Evolutionary conservation across 2,888 invertebrate genomes (phyloP).

Genomic region (Acleris sparsana): DNA sequence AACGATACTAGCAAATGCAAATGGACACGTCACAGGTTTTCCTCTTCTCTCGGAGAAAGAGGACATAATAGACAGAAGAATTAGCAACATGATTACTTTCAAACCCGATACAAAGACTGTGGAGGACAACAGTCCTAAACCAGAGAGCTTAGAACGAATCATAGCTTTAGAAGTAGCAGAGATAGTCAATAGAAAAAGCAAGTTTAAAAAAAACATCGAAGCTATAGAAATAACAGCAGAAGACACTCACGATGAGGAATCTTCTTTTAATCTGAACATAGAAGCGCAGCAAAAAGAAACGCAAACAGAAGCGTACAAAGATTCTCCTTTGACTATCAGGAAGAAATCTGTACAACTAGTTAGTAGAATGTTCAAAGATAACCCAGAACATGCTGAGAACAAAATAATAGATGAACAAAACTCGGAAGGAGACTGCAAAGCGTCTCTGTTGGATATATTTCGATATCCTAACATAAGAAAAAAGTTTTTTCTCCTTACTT

Average conservation of each 20-base stretch:
- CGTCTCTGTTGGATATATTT: constrained; percentile 85
- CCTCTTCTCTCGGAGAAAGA: constrained; percentile 49
- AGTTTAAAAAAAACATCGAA: constrained; percentile 44
- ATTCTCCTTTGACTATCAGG: constrained; percentile 60
- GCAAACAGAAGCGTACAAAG: constrained; percentile 57
- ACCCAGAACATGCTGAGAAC: constrained; percentile 54
- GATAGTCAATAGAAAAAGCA: constrained; percentile 60
- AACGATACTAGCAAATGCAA: constrained; percentile 55
- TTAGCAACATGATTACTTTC: constrained; percentile 70
- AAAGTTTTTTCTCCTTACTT: constrained; percentile 86
- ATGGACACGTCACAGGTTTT: constrained; percentile 55
- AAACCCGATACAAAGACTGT: constrained; percentile 62
- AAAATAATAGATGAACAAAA: constrained; percentile 73
- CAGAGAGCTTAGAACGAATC: constrained; percentile 59
- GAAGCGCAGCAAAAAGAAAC: constrained; percentile 58
- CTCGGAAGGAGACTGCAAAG: constrained; percentile 77
- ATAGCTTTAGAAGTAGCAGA: constrained; percentile 66
- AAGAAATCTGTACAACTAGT: constrained; percentile 69
- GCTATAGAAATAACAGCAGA: constrained; percentile 45
- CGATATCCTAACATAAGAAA: constrained; percentile 86
- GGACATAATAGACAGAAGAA: constrained; percentile 62
- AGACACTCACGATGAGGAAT: constrained; percentile 48
- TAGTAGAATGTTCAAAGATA: constrained; percentile 61
- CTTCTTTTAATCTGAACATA: constrained; percentile 50
- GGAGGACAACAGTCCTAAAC: constrained; percentile 45